Percentiles rank a stretch among this genome's conserved stretches.
phyloP scores from a whole-genome alignment of 2,888 invertebrate species.

The Seira ritae region DNA sequence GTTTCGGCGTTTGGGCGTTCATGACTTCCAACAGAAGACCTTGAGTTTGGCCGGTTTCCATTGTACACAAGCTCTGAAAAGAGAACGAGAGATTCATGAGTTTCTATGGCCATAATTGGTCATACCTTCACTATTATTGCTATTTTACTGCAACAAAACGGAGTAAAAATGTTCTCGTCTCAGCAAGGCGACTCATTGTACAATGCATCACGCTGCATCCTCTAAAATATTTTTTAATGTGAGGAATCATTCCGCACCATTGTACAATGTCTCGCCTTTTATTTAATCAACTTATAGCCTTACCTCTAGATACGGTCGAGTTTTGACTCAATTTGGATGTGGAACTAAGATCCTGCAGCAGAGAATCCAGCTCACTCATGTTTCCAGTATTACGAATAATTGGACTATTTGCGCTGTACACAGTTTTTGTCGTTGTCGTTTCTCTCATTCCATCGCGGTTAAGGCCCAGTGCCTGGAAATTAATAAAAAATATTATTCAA shows the following conservation, averaged over 20 bases:
- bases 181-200: too few relatives aligned
- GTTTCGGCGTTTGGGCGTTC: constrained; percentile 89
- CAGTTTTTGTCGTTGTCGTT: constrained; percentile 75
- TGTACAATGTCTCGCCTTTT: too few relatives aligned
- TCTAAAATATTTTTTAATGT: too few relatives aligned
- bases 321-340: constrained; percentile 70
- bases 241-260: too few relatives aligned
- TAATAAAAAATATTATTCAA: too few relatives aligned
- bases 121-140: too few relatives aligned
- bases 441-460: constrained; percentile 77
- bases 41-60: constrained; percentile 73
- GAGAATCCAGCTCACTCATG: constrained; percentile 89
- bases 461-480: constrained; percentile 82
- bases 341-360: constrained; percentile 91
- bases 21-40: constrained; percentile 72
- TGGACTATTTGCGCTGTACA: constrained; percentile 74
- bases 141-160: too few relatives aligned
- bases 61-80: constrained; percentile 71
- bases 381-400: constrained; percentile 72
- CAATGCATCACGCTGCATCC: too few relatives aligned
- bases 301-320: constrained; percentile 68
- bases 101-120: too few relatives aligned
- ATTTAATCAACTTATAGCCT: background rate
- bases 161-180: too few relatives aligned
- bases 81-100: constrained; percentile 11